These are phyloP conservation scores for Phrynocephalus vlangalii DNA, from an alignment of 2,797 vertebrate genomes.

Conservation along the genomic window DNA sequence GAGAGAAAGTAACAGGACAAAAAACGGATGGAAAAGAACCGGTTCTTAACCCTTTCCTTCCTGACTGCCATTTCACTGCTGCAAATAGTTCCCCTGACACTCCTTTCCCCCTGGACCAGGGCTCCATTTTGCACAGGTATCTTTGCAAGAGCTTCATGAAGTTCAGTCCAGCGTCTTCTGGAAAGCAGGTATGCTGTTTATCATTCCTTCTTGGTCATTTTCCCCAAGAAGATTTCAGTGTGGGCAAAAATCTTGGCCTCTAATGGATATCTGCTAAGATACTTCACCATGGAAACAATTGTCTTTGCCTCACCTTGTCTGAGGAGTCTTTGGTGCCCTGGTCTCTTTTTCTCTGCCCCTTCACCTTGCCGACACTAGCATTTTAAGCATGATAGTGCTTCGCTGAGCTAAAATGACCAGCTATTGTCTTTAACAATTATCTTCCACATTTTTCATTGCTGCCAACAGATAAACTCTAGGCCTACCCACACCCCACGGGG, in stretches of 20 bases:
- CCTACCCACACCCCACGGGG: background rate
- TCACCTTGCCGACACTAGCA: background rate
- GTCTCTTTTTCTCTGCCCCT: background rate
- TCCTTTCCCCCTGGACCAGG: background rate
- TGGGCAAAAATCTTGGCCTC: no score
- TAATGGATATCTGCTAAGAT: background rate
- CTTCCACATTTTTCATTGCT: slow-evolving; percentile 1
- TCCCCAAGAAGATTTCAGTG: background rate
- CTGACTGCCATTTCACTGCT: background rate
- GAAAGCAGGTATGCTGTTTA: background rate
- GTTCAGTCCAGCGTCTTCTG: background rate
- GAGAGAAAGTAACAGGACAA: background rate
- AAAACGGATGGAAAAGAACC: no score
- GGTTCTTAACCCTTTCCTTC: background rate
- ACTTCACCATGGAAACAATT: background rate
- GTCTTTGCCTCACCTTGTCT: background rate
- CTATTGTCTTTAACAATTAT: background rate
- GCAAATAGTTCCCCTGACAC: no score
- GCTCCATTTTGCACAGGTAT: background rate
- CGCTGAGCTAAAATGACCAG: background rate
- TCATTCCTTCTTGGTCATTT: background rate
- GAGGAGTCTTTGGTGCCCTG: background rate
- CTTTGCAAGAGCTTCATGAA: background rate
- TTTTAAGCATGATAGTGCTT: slow-evolving; percentile 5
- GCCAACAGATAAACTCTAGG: background rate